Evolutionary conservation across 92 coral and sea anemone genomes (phyloP).

Genomic region (Paragorgia papillata): DNA sequence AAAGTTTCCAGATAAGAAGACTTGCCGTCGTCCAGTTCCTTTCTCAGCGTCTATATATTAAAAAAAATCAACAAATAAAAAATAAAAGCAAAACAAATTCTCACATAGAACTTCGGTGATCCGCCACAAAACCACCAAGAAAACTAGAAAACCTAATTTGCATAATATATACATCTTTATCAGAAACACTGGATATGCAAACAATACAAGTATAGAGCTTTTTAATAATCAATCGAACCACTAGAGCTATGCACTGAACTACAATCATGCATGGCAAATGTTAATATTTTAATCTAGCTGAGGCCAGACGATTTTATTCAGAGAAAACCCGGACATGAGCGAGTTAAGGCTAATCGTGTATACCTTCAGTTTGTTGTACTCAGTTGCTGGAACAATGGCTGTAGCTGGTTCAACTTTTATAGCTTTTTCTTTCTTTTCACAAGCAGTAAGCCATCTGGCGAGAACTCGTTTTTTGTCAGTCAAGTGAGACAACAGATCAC

Average conservation of each 20-base stretch:
- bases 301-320: no score
- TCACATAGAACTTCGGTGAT: background rate
- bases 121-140: no score
- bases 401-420: constrained; percentile 25
- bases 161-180: no score
- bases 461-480: constrained; percentile 23
- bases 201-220: no score
- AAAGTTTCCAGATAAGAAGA: constrained; percentile 1
- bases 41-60: constrained; percentile 5
- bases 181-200: no score
- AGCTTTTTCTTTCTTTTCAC: constrained; percentile 34
- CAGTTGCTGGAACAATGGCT: constrained; percentile 16
- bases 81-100: background rate
- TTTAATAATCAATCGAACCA: no score
- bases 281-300: no score
- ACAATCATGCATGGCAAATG: no score
- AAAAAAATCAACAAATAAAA: background rate
- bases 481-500: constrained; percentile 21
- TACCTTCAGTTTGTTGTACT: constrained; percentile 33
- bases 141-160: no score
- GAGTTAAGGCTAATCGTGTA: no score
- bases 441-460: constrained; percentile 12
- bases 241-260: no score
- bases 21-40: constrained; percentile 23
- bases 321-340: no score